Base-by-base conservation (phyloP, 2,797 vertebrate species). In the Sardinella longiceps region DNA sequence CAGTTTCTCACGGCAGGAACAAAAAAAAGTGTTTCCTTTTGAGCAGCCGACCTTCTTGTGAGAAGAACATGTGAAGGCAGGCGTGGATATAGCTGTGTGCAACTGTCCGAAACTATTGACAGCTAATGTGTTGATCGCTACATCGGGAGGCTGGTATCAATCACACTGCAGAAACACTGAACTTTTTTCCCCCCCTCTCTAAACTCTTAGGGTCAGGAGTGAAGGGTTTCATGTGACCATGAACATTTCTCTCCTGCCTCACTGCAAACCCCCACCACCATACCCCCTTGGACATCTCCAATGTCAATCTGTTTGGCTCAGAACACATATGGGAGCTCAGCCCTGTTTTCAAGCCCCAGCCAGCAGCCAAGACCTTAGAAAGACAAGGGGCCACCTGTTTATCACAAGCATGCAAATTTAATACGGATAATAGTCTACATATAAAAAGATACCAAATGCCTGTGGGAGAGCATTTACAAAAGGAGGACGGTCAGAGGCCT, bases 21-120 rank as follows among this genome's bases (percentile, higher is more conserved):
- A 56, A 60, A 84, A 84, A 87, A 74, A 74, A 74, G 85, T 77
- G 30, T 66, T 46, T 80, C 33, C 51, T 86, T 87, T 86, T 82
- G 84, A 83, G 43, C 43, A 53, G 56, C 53, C 25, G 50, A 80
- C 80, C 28, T 80, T 85, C 56, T 87, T 84, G 84, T 83, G 28
- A 66, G 39, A 80, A 48, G 84, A 30, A 18, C 45, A 86, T 82
- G 63, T 84, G 80, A 63, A 81, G 81, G 85, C 30, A 43, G 33
- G 18, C 18, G 70, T 58, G 60, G 12, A 14, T 5, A 25, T 30
- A 83, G 50, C 85, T 37, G 25, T 80, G 37, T 33, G 43, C 48
- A 50, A 20, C 39, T 28, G 20, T 25, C 4, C 0, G 66, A 14
- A 80, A 83, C 28, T 83, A 90, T 81, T 56, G 80, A 88, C 82